Percentiles rank a stretch among this genome's conserved stretches.
Conservation (phyloP, 2,888 invertebrate genomes). For the Nomada hirtipes region DNA sequence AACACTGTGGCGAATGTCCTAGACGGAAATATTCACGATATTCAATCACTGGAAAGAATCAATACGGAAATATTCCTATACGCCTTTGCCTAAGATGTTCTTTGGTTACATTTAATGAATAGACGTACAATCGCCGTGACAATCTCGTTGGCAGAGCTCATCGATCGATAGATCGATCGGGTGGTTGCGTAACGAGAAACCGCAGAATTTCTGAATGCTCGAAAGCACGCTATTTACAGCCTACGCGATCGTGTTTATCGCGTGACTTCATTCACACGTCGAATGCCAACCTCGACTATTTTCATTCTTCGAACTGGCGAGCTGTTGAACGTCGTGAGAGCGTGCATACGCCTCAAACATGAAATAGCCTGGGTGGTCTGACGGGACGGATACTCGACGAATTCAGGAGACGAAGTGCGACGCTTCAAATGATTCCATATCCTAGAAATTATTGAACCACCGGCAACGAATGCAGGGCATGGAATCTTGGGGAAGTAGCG, state of each 20-base stretch:
- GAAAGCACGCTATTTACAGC: conserved; percentile 56
- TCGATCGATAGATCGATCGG: conserved; percentile 48
- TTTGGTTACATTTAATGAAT: no score
- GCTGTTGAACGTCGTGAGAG: conserved; percentile 25
- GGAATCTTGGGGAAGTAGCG: conserved; percentile 6
- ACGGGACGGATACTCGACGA: neutral
- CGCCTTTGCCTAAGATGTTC: neutral
- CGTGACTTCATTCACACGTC: conserved; percentile 59
- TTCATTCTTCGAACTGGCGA: conserved; percentile 56
- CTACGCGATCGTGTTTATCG: conserved; percentile 59
- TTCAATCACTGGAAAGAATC: no score
- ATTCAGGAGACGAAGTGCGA: conserved; percentile 6
- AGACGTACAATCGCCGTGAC: neutral
- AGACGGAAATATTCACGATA: neutral
- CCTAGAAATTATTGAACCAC: neutral
- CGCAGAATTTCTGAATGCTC: conserved; percentile 62
- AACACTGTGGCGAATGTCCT: neutral
- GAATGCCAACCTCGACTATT: conserved; percentile 50
- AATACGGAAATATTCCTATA: neutral
- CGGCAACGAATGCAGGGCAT: neutral
- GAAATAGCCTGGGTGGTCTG: conserved; percentile 53
- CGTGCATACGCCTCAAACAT: conserved; percentile 22
- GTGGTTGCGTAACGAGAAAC: conserved; percentile 59
- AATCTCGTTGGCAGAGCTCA: neutral
- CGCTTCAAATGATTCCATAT: conserved; percentile 32